Base-by-base conservation (phyloP, 2,888 invertebrate genomes). In the Phaonia tiefii region DNA sequence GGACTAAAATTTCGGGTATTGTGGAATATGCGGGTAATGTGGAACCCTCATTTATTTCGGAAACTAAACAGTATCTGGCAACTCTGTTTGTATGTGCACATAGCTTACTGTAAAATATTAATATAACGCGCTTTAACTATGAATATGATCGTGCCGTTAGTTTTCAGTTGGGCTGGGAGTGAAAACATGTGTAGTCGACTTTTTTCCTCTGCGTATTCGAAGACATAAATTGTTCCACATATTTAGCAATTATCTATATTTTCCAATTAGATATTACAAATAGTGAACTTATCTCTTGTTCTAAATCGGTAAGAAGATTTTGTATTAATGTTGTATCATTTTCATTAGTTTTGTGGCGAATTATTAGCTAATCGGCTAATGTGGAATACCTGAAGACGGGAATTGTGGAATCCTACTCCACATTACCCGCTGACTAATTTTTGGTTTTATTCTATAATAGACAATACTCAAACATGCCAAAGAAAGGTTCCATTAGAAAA, bases 1-100 rank as follows among this genome's bases (percentile, higher is more conserved):
- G n/a, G n/a, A n/a, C n/a, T n/a, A n/a, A n/a, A 46, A 46, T 5
- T 46, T 46, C 17, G 46, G 46, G 17, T 46, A 46, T 46, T 46
- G 46, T 46, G 46, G n/a, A n/a, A n/a, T n/a, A n/a, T n/a, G n/a
- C 17, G 46, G 13, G 31, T 31, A n/a, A 44, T 44, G 42, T 44
- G 42, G n/a, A 44, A 44, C 42, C 42, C 42, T 13, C 42, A 5
- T 44, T 44, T 44, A 44, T 4, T 44, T 44, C 42, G 46, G 46
- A 8, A 46, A 46, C 13, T 46, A 46, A 46, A 46, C 15, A 46
- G n/a, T 46, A 46, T 46, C 15, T 46, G 46, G 17, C 46, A 46
- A 46, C 46, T 46, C 46, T 46, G 46, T 46, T 15, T 15, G 15
- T 46, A 46, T 46, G 46, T 15, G 15, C 17, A 46, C 46, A 46